A percentile compares a stretch with the other conserved stretches of the same genome.
These are phyloP conservation scores for Chlorodrepanis virens DNA, from an alignment of 2,113 vertebrate species.

Conservation along the genomic window DNA sequence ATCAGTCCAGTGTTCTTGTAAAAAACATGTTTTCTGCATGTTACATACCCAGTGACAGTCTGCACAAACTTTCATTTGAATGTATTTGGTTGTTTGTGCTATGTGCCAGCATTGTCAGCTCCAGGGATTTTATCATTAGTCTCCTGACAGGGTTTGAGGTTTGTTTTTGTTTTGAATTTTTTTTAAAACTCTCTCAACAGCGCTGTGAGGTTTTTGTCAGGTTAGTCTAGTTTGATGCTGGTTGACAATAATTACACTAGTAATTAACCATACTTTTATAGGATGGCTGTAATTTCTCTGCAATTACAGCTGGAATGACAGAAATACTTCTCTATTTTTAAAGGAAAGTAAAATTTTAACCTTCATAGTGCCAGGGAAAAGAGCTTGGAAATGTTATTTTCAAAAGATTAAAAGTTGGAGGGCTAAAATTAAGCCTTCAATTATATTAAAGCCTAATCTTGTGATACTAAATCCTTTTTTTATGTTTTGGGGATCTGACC, in stretches of 20 bases:
- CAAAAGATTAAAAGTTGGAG: slow-evolving; percentile 7
- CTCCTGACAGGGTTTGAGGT: neutral
- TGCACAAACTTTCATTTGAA: neutral
- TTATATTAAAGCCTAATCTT: slow-evolving; percentile 21
- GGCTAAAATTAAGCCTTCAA: slow-evolving; percentile 36
- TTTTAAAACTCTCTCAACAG: neutral
- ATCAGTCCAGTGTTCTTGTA: neutral
- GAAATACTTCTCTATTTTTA: neutral
- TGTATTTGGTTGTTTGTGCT: neutral
- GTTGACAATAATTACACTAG: slow-evolving; percentile 6
- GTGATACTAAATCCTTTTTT: slow-evolving; percentile 5
- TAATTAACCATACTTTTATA: neutral
- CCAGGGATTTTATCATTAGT: neutral
- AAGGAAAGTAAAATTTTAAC: neutral
- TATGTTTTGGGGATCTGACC: neutral
- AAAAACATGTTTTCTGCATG: neutral
- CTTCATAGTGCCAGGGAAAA: neutral
- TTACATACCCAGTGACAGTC: neutral
- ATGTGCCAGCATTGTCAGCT: neutral
- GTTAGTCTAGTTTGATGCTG: slow-evolving; percentile 3
- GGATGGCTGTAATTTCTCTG: neutral
- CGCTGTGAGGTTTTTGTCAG: neutral
- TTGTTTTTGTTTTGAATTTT: neutral
- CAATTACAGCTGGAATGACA: neutral
- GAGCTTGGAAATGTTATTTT: neutral